phyloP scores from a whole-genome alignment of 30 jellyfish, hydroid and myxozoan genomes.

The Pseudorhiza aurosa region DNA sequence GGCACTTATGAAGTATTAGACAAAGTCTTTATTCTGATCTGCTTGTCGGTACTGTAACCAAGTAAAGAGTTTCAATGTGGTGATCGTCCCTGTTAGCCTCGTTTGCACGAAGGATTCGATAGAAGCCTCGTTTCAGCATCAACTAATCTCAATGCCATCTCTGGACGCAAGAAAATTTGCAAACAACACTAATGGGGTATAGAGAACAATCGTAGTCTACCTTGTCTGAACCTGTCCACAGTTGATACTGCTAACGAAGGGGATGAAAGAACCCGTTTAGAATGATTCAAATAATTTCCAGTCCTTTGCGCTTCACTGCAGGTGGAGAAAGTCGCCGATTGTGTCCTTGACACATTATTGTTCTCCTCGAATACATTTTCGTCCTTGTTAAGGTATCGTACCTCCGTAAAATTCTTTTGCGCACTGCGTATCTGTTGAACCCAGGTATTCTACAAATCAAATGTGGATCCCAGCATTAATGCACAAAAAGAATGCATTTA shows the following conservation, averaged over 20 bases:
- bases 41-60: too few relatives aligned
- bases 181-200: constrained; percentile 7
- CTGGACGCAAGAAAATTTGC: too few relatives aligned
- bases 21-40: too few relatives aligned
- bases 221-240: constrained; percentile 21
- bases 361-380: constrained; percentile 16
- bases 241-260: constrained; percentile 27
- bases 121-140: too few relatives aligned
- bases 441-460: constrained; percentile 46
- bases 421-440: constrained; percentile 52
- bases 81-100: too few relatives aligned
- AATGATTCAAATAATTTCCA: neutral
- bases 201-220: constrained; percentile 3
- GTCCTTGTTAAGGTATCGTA: constrained; percentile 7
- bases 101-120: too few relatives aligned
- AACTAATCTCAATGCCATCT: too few relatives aligned
- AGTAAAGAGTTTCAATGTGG: too few relatives aligned
- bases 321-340: neutral
- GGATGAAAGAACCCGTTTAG: constrained; percentile 35
- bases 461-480: too few relatives aligned
- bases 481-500: too few relatives aligned
- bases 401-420: constrained; percentile 25
- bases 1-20: too few relatives aligned
- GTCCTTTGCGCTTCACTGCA: neutral
- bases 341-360: neutral